Base-by-base conservation (phyloP, 2,113 vertebrate genomes). In the Sprattus sprattus region DNA sequence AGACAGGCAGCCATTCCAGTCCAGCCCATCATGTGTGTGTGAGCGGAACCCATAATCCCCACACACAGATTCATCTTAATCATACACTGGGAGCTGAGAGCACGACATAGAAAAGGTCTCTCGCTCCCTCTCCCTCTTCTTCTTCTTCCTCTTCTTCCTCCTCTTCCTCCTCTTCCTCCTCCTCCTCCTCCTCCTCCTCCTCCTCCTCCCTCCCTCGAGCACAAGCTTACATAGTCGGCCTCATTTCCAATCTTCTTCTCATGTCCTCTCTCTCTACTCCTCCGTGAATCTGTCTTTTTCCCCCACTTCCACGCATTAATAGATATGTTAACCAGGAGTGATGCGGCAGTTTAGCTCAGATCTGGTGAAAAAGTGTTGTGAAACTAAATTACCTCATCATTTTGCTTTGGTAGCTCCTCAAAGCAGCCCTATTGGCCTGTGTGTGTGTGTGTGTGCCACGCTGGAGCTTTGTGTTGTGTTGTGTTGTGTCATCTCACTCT, bases 251-350 rank as follows among this genome's bases (percentile, higher is more conserved):
- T 60, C 54, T 6, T 60, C 54, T 18, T 18, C 54, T 60, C 54
- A 20, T 15, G 3, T 2, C 16, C 20, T 20, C 20, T 60, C 20
- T 4, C 54, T n/a, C 64, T 0, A 9, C 20, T 60, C 0, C 22
- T 60, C 64, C 25, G n/a, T 25, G 25, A 67, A 67, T 67, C 64
- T 67, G 64, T 11, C 25, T 78, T 7, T 1, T 6, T 60, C 54
- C 18, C 54, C 20, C 54, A 22, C 71, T 16, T 39, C 44, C 28
- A 4, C 16, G 28, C 71, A 71, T 1, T 71, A 71, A 71, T 71
- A 78, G 71, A 78, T 78, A 32, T 39, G 71, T 32, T 44, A 78
- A 78, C 10, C 32, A 78, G 71, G 39, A 78, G 71, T 78, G 71
- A 78, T 78, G 71, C 32, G 25, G 39, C 28, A 78, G 71, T 44